Evolutionary conservation across 2,888 invertebrate species (phyloP), one percentile per base, ranked within the genome.

Genomic region (Phymatocera aterrima): DNA sequence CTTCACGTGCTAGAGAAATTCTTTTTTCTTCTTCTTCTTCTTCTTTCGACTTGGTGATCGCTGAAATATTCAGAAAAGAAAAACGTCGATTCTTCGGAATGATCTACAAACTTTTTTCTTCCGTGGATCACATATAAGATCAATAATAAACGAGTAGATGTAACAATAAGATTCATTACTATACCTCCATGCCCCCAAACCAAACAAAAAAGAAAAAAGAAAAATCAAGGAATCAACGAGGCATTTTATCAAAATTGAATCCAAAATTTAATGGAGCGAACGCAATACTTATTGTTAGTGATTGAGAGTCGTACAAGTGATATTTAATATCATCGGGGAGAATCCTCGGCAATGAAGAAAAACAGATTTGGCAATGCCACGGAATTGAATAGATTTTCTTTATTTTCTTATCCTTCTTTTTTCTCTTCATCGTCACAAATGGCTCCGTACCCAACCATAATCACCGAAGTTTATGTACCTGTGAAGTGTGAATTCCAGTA

Each of bases 221-320:
- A 46, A 40, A 68, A 21, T 1, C 15, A 68, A 68, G n/a, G 43
- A 24, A 46, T 15, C 24, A 68, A 68, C 28, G 68, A 68, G 43
- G 43, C 46, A 46, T 68, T 68, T 68, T 68, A 68, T 68, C 46
- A 12, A 15, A 68, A 21, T 68, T 10, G 43, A 46, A 68, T 68
- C 46, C 43, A 21, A 12, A n/a, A 46, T 24, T 46, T 65, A 68
- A 68, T 28, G 68, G 46, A 68, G 43, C n/a, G 68, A 24, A 43
- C 21, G 68, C 46, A 68, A 68, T n/a, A n/a, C n/a, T n/a, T n/a
- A n/a, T n/a, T n/a, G n/a, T 68, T 68, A 68, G 24, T 40, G 68
- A 21, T 43, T 46, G 12, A 12, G 15, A 46, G 24, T 46, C 46
- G 21, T 68, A n/a, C n/a, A 68, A 68, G 46, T 68, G 68, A 68